A percentile compares a stretch with the other conserved stretches of the same genome.
Conservation (phyloP, 1,140 invertebrate species). For the Drosophila pseudoananassae region DNA sequence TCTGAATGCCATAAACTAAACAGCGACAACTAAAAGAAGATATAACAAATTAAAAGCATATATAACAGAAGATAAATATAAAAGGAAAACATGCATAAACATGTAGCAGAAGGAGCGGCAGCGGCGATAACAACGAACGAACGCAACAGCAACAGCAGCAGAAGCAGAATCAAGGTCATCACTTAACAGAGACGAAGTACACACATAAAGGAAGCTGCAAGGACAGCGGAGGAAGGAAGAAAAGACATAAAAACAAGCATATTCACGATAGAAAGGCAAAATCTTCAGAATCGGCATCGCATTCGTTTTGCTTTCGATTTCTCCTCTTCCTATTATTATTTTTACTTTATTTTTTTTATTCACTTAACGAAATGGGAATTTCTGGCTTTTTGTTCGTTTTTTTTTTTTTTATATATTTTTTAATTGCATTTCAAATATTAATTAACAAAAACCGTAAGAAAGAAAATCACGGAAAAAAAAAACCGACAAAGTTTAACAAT, state of each 20-base stretch:
- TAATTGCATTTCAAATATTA: not conserved
- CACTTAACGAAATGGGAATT: not conserved
- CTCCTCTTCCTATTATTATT: not conserved
- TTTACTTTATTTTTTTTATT: not conserved
- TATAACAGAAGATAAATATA: not conserved
- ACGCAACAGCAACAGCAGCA: slow-evolving; percentile 9
- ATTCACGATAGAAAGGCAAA: slow-evolving; percentile 1
- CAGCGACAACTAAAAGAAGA: slow-evolving; percentile 27
- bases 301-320: slow-evolving; percentile 28
- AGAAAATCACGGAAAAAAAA: not conserved
- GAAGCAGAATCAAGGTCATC: not conserved
- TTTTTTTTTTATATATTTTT: not conserved
- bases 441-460: not conserved
- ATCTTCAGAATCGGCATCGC: slow-evolving; percentile 10
- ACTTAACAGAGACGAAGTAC: slow-evolving; percentile 1
- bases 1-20: slow-evolving; percentile 84
- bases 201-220: slow-evolving; percentile 3
- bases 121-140: slow-evolving; percentile 33
- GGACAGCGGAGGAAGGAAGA: not conserved
- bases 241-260: not conserved
- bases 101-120: slow-evolving; percentile 22
- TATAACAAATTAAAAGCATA: not conserved
- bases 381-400: not conserved
- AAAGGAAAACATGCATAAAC: slow-evolving; percentile 13
- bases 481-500: not conserved